These are phyloP conservation scores for Prionailurus viverrinus DNA, from an alignment of 2,113 vertebrate species.

Conservation along the genomic window DNA sequence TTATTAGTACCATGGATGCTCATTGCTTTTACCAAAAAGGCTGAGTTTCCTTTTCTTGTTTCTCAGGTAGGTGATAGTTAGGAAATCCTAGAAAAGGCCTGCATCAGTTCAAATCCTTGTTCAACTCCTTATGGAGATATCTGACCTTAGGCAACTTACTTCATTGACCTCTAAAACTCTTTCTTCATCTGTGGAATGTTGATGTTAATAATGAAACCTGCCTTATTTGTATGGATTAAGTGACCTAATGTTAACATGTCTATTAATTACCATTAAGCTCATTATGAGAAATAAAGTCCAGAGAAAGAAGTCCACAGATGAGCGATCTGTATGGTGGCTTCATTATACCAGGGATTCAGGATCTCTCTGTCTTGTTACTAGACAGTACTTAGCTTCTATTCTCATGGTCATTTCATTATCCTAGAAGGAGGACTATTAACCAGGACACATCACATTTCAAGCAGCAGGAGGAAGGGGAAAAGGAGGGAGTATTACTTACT, in stretches of 20 bases:
- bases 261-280: neutral
- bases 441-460: neutral
- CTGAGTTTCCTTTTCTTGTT: neutral
- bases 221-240: neutral
- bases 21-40: neutral
- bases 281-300: neutral
- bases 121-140: neutral
- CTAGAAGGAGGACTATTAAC: neutral
- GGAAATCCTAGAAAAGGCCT: neutral
- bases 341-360: neutral
- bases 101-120: neutral
- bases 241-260: neutral
- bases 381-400: neutral
- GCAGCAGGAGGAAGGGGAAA: neutral
- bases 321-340: neutral
- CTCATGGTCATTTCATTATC: neutral
- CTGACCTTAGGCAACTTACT: neutral
- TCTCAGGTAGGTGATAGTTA: neutral
- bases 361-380: neutral
- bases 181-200: neutral
- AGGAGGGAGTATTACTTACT: neutral
- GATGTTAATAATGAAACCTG: neutral
- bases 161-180: neutral
- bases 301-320: neutral
- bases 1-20: neutral